These are phyloP conservation scores for Neelides folsomi DNA, from an alignment of 2,888 invertebrate genomes.

Conservation along the genomic window DNA sequence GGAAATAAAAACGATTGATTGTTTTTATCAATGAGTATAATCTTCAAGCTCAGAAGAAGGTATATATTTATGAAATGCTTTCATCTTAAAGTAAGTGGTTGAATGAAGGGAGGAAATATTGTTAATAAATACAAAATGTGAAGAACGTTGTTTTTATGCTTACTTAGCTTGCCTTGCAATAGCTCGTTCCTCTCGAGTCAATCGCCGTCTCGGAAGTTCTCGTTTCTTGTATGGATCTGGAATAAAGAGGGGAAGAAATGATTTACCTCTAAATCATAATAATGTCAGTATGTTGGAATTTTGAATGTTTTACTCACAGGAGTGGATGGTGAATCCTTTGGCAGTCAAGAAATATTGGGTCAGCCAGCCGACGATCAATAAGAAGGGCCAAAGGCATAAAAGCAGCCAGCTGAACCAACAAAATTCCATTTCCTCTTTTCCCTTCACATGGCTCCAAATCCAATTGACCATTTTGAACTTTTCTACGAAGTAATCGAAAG, in stretches of 20 bases:
- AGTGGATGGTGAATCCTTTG: slow-evolving; percentile 50
- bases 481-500: slow-evolving; percentile 63
- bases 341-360: slow-evolving; percentile 58
- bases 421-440: slow-evolving; percentile 29
- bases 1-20: no score
- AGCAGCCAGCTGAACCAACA: slow-evolving; percentile 51
- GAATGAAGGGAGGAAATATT: no score
- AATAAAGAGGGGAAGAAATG: neutral
- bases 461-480: slow-evolving; percentile 51
- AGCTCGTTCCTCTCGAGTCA: slow-evolving; percentile 61
- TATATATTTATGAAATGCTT: no score
- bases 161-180: slow-evolving; percentile 54
- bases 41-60: no score
- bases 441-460: slow-evolving; percentile 54
- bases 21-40: no score
- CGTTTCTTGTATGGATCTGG: slow-evolving; percentile 41
- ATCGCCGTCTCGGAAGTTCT: slow-evolving; percentile 40
- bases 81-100: neutral
- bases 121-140: neutral
- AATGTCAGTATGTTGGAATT: neutral
- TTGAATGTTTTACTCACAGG: slow-evolving; percentile 41
- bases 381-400: slow-evolving; percentile 57
- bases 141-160: neutral
- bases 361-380: slow-evolving; percentile 52
- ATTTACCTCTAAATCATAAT: no score